Base-by-base conservation (phyloP, 2,888 invertebrate species). In the Drosophila testacea region DNA sequence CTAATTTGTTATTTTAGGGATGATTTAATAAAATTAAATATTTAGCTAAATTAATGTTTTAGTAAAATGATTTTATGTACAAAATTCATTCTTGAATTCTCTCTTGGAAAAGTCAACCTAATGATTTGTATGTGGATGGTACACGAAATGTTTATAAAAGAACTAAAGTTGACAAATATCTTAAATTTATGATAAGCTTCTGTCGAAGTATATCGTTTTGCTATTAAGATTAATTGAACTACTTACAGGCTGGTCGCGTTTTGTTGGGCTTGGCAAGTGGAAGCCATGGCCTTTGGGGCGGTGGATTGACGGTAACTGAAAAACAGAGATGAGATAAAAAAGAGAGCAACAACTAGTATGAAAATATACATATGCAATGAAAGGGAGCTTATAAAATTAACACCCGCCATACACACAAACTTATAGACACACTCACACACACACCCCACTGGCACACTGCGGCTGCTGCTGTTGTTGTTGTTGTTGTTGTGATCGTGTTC, bases 281-380 rank as follows among this genome's bases (percentile, higher is more conserved):
- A 92, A 98, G 96, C 98, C 98, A 98, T 91, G 98, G 98, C 93
- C 98, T 95, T 93, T 97, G 97, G 81, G 98, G 98, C 85, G 98
- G 98, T 92, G 95, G 95, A 83, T 96, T 95, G 90, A 96, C 96
- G 90, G 96, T 96, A 92, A 98, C 98, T 98, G 95, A 73, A 96
- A 96, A 92, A 27, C 44, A 52, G 41, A 52, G 41, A 41, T 6
- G 2, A 42, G 27, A 61, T 22, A 36, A 41, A 46, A 22, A 67
- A 56, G 54, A 83, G 75, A 72, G 57, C 55, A 79, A 55, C 57
- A 60, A 51, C 76, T 62, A 63, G 48, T 56, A 57, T 28, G 38
- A 28, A 38, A 41, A 60, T 56, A 59, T 27, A 28, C 54, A 60
- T 56, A 59, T 27, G 34, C 48, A 66, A 68, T 57, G 50, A 41